Conservation (phyloP, 2,888 invertebrate genomes). For the Dysmachus trigonus region DNA sequence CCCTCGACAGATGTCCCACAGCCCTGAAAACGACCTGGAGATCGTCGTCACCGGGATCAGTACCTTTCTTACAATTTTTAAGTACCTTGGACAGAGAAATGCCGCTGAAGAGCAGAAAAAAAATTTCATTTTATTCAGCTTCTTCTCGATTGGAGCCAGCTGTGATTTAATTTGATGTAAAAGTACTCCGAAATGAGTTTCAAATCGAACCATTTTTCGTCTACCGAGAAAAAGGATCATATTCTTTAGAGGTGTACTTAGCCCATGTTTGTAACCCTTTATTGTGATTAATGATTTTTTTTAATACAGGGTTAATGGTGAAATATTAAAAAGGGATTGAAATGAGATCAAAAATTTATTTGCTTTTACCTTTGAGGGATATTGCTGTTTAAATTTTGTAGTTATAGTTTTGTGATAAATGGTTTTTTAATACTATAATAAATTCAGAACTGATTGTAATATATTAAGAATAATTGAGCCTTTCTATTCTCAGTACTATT, state of each 20-base stretch:
- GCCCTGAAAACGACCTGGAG: background rate
- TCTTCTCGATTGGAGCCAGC: slow-evolving; percentile 8
- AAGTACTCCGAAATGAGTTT: slow-evolving; percentile 19
- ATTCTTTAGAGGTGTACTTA: background rate
- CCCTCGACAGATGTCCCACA: slow-evolving; percentile 28
- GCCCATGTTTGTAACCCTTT: background rate
- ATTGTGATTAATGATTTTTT: background rate
- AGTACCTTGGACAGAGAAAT: background rate
- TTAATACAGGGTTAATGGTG: background rate
- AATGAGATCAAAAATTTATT: background rate
- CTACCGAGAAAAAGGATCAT: background rate
- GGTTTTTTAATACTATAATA: background rate
- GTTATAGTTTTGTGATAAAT: background rate
- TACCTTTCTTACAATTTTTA: background rate
- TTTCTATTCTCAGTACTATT: background rate
- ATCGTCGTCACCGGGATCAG: background rate
- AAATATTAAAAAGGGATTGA: background rate
- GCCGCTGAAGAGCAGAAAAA: background rate
- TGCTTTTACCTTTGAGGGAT: background rate
- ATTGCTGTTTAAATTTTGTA: background rate
- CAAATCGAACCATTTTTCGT: background rate
- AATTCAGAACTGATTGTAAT: background rate
- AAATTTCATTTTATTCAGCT: background rate
- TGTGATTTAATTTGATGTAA: slow-evolving; percentile 39
- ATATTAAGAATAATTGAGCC: too few relatives aligned